Base-by-base conservation (phyloP, 1,140 invertebrate species). In the Tenebrio molitor region DNA sequence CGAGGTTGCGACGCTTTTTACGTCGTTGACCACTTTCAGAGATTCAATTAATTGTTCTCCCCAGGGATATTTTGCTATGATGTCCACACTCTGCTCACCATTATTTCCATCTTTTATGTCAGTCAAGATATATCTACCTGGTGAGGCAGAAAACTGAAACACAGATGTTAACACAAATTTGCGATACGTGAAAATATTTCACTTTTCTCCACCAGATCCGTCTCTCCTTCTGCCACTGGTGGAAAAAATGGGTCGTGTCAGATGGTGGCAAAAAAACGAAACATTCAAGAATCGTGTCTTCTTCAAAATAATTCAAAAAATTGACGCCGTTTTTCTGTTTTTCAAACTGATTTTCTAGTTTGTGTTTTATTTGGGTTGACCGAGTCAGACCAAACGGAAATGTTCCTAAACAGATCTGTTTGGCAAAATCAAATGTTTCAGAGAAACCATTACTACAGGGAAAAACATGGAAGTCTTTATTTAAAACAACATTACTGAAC, bases 151-250 rank as follows among this genome's bases (percentile, higher is more conserved):
- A 80, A 89, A 87, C 86, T 91, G 83, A 76, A 86, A 58, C n/a
- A 58, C n/a, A 1, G 3, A 25, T 29, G 15, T 29, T 4, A 29
- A 12, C 25, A 58, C 12, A 33, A 14, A 58, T 58, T 29, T 3
- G 12, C 4, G 5, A 7, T n/a, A 7, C 36, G 14, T 21, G 10
- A 14, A 25, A 58, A 58, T 5, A 78, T 75, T 88, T 85, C n/a
- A 86, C 87, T 82, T 89, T 91, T 79, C 90, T 89, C 92, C 92
- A 95, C 92, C 92, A 95, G 71, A 91, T 89, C 81, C 91, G 92
- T 68, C 91, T 87, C 78, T 92, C 88, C 73, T 90, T 86, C 77
- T 93, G 92, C 83, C 90, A 89, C 63, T 90, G 87, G 77, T 91
- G 87, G 80, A 90, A 91, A 79, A 88, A 86, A 72, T 86, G 86